Conservation (phyloP, 2,113 vertebrate species). For the Nannobrachium achirus region DNA sequence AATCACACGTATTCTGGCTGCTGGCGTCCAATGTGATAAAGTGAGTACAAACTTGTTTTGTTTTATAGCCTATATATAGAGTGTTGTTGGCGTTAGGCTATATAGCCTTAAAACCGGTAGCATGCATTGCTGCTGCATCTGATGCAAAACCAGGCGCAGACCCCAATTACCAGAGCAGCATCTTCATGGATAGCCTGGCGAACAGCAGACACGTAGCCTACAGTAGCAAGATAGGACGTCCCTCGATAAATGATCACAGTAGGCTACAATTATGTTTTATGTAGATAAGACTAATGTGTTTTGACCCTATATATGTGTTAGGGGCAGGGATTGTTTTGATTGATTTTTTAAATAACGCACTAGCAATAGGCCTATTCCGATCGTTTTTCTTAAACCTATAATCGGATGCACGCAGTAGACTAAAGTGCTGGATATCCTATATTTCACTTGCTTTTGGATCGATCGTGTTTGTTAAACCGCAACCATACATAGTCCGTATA, state of each 20-base stretch:
- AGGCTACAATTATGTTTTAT: no score
- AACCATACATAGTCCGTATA: constrained; percentile 14
- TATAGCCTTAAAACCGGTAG: not conserved
- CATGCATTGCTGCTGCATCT: not conserved
- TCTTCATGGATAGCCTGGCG: no score
- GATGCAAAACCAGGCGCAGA: constrained; percentile 3
- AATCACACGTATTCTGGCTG: constrained; percentile 73
- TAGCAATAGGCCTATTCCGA: not conserved
- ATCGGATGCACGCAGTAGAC: constrained; percentile 20
- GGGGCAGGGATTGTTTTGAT: no score
- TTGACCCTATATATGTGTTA: no score
- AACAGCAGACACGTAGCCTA: no score
- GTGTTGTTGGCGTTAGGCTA: not conserved
- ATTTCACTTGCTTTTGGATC: constrained; percentile 30
- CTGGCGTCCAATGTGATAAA: constrained; percentile 80
- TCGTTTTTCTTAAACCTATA: constrained; percentile 37
- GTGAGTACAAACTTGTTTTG: constrained; percentile 59
- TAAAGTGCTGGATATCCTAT: constrained; percentile 50
- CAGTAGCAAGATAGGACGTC: no score
- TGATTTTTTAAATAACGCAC: no score
- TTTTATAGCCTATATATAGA: not conserved
- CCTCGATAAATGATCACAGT: no score
- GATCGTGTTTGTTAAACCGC: constrained; percentile 29
- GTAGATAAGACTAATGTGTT: no score
- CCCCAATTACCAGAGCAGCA: no score